Conservation (phyloP, 2,797 vertebrate genomes). For the Triplophysa yarkandensis region DNA sequence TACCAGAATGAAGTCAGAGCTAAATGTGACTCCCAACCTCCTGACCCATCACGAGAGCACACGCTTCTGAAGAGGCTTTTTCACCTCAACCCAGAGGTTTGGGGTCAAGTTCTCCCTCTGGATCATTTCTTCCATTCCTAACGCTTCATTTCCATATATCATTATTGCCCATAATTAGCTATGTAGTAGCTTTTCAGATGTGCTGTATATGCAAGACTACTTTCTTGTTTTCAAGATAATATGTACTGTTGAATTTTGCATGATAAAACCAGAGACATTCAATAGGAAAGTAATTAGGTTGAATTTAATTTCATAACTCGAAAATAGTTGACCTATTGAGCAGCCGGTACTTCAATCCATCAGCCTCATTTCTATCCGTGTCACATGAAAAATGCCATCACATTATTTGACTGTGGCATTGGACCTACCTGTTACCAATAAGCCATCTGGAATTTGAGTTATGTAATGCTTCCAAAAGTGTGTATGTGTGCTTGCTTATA, state of each 20-base stretch:
- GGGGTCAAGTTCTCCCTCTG: background rate
- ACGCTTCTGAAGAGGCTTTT: background rate
- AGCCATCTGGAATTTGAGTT: background rate
- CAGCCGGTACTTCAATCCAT: background rate
- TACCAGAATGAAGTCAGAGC: background rate
- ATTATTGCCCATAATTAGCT: background rate
- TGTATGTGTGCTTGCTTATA: too few relatives aligned
- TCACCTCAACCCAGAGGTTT: background rate
- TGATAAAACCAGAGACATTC: background rate
- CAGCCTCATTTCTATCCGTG: background rate
- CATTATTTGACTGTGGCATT: slow-evolving; percentile 9
- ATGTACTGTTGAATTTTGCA: background rate
- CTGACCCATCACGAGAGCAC: background rate
- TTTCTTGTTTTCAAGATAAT: background rate
- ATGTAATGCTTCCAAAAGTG: too few relatives aligned
- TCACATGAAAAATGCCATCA: background rate
- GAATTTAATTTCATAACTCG: background rate
- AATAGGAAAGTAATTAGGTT: background rate
- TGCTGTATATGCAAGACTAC: too few relatives aligned
- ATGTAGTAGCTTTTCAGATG: too few relatives aligned
- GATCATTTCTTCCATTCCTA: background rate
- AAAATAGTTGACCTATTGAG: background rate
- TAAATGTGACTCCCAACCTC: background rate
- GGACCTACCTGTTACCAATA: slow-evolving; percentile 21
- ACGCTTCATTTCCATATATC: background rate